Evolutionary conservation across 2,888 invertebrate genomes (phyloP).

Genomic region (Abrostola triplasia): DNA sequence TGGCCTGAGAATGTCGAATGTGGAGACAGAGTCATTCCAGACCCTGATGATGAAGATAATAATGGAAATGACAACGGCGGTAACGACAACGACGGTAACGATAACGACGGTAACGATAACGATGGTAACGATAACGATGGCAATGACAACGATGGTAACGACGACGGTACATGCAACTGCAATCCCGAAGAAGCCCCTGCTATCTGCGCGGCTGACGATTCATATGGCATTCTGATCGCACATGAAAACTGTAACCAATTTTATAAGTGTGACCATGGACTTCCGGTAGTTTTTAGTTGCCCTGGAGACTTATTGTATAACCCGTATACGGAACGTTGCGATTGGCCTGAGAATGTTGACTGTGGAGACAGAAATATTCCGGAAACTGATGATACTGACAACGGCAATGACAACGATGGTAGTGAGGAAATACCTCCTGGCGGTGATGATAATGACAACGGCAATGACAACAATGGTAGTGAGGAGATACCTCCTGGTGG

Average conservation of each 20-base stretch:
- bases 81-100: constrained; percentile 14
- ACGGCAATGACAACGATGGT: constrained; percentile 9
- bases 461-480: too few relatives aligned
- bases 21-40: constrained; percentile 50
- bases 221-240: constrained; percentile 52
- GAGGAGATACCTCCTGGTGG: too few relatives aligned
- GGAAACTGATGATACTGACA: constrained; percentile 18
- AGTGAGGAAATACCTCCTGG: too few relatives aligned
- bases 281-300: constrained; percentile 54
- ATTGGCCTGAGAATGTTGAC: constrained; percentile 57
- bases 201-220: constrained; percentile 59
- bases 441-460: too few relatives aligned
- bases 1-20: constrained; percentile 59
- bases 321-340: constrained; percentile 55
- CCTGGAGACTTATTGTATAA: constrained; percentile 52
- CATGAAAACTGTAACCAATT: constrained; percentile 62
- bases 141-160: constrained; percentile 10
- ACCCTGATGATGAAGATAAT: constrained; percentile 16
- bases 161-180: constrained; percentile 51
- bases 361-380: constrained; percentile 52
- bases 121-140: constrained; percentile 11
- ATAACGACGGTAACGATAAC: constrained; percentile 8
- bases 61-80: constrained; percentile 7
- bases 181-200: constrained; percentile 59
- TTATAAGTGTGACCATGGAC: constrained; percentile 56